A percentile compares a stretch with the other conserved stretches of the same genome.
These are phyloP conservation scores for Aphelenchoides besseyi DNA, from an alignment of 1,140 invertebrate genomes.

Conservation along the genomic window DNA sequence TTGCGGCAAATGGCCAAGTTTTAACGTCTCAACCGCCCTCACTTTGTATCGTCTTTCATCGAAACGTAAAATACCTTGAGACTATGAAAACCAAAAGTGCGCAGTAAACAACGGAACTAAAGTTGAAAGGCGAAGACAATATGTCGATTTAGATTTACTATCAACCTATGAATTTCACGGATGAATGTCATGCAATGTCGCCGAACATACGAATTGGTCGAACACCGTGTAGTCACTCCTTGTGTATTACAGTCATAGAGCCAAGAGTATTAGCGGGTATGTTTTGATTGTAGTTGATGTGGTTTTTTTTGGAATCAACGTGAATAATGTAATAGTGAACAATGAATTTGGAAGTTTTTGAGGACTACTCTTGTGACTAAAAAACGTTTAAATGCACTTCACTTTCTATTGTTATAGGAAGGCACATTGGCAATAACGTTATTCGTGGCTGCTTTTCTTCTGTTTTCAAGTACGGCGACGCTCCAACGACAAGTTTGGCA, in stretches of 20 bases:
- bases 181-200: constrained; percentile 54
- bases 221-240: constrained; percentile 52
- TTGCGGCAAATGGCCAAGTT: neutral
- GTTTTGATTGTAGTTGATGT: constrained; percentile 4
- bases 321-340: too few relatives aligned
- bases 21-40: neutral
- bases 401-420: constrained; percentile 44
- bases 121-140: too few relatives aligned
- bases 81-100: too few relatives aligned
- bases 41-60: neutral
- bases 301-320: constrained; percentile 5
- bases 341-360: constrained; percentile 11
- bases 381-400: neutral
- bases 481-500: constrained; percentile 31
- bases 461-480: constrained; percentile 54
- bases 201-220: constrained; percentile 37
- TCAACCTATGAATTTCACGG: constrained; percentile 57
- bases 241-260: constrained; percentile 58
- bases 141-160: constrained; percentile 59
- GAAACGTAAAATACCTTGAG: neutral
- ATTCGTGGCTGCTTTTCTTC: constrained; percentile 56
- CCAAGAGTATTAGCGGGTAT: constrained; percentile 53
- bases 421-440: constrained; percentile 54
- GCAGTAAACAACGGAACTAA: too few relatives aligned
- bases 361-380: neutral